Percentiles rank a stretch among this genome's conserved stretches.
phyloP scores from a whole-genome alignment of 2,888 invertebrate genomes.

The Epistrophe grossulariae region DNA sequence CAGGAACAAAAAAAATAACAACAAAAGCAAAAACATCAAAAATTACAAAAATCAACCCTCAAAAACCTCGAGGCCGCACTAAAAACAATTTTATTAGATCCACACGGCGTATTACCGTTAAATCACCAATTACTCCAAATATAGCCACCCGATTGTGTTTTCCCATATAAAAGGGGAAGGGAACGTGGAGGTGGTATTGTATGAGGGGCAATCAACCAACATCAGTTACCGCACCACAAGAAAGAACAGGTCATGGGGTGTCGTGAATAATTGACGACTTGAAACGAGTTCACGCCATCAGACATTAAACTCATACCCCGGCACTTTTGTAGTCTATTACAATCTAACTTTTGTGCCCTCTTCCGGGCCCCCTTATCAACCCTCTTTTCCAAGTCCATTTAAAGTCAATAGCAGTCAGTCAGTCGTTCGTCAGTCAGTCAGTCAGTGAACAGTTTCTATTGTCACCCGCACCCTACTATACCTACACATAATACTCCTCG shows the following conservation, averaged over 20 bases:
- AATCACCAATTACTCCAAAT: constrained; percentile 75
- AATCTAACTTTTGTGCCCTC: constrained; percentile 41
- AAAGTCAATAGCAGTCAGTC: constrained; percentile 67
- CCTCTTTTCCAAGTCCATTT: constrained; percentile 5
- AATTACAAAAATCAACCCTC: constrained; percentile 59
- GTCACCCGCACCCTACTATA: constrained; percentile 29
- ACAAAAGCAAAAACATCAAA: constrained; percentile 15
- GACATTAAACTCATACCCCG: constrained; percentile 65
- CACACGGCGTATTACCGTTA: constrained; percentile 75
- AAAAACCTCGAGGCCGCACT: constrained; percentile 42
- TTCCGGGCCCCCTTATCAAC: not conserved
- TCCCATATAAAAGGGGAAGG: not conserved
- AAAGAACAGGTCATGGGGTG: constrained; percentile 59
- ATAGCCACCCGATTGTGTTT: constrained; percentile 52
- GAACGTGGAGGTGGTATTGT: not conserved
- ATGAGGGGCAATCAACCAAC: constrained; percentile 10
- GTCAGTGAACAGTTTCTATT: constrained; percentile 72
- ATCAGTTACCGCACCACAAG: constrained; percentile 27
- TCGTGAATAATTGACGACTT: constrained; percentile 75
- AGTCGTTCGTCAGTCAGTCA: constrained; percentile 73
- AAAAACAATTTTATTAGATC: constrained; percentile 75
- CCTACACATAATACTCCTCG: not conserved
- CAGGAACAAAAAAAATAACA: constrained; percentile 8
- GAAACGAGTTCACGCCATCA: constrained; percentile 76
- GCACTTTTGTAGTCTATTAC: constrained; percentile 39